Evolutionary conservation across 2,888 invertebrate genomes (phyloP), one percentile per base, ranked within the genome.

Genomic region (Ypsolopha scabrella): DNA sequence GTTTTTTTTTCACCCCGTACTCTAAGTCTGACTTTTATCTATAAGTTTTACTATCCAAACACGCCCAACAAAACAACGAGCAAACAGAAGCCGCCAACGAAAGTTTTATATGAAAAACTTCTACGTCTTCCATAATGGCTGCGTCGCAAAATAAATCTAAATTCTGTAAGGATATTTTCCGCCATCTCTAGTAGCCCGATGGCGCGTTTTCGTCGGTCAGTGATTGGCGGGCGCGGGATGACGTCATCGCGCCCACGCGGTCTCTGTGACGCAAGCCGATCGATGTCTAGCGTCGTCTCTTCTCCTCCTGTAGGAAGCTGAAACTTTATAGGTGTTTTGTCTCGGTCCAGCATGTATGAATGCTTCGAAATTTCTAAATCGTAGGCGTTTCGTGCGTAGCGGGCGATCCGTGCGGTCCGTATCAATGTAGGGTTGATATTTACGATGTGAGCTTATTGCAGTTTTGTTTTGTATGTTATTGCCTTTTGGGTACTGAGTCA

Each of bases 161-260:
- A 24, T 24, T 24, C 24, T 24, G 24, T 24, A 24, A 24, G 24
- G 24, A 24, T 24, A 67, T 65, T 72, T 68, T 63, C 63, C 64
- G 60, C 66, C 62, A 63, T 24, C 24, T 24, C 24, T 2, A 24
- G 24, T 24, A 24, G 24, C 68, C 64, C 67, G 63, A 72, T 80
- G 80, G 80, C 80, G 82, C 80, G 76, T 72, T 81, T 85, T 82
- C 70, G 63, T 55, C 55, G 57, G 52, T 47, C 56, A 52, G 51
- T 62, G 64, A 83, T 85, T 85, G 85, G 85, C 65, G 62, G 67
- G 61, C 56, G 60, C 59, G 60, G 59, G 61, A 73, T 85, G 85
- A 85, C 86, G 83, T 85, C 86, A 82, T 78, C 75, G 77, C 87
- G 68, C 85, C 83, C 82, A 87, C 83, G 81, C 83, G 73, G 69